phyloP scores from a whole-genome alignment of 2,797 vertebrate genomes.

The Tragopan temminckii region DNA sequence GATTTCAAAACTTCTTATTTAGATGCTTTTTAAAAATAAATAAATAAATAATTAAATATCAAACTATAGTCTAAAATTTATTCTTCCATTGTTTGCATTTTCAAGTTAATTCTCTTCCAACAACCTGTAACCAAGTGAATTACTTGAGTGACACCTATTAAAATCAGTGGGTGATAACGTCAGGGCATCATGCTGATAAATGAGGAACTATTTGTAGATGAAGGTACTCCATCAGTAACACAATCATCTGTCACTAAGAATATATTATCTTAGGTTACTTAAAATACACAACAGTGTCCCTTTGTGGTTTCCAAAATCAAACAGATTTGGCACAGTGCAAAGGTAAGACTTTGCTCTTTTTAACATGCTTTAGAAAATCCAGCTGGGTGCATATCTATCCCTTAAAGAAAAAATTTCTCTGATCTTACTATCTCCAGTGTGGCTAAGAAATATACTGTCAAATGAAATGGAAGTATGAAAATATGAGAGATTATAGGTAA shows the following conservation, averaged over 20 bases:
- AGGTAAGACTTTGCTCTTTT: not conserved
- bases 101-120: not conserved
- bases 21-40: not conserved
- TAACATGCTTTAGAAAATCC: not conserved
- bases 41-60: no score
- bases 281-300: not conserved
- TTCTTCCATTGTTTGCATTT: not conserved
- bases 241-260: not conserved
- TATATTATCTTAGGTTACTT: not conserved
- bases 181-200: not conserved
- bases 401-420: constrained; percentile 12
- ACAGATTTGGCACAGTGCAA: not conserved
- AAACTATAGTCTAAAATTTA: not conserved
- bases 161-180: not conserved
- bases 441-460: constrained; percentile 8
- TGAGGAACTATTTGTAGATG: not conserved
- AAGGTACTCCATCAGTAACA: not conserved
- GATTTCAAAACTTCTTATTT: not conserved
- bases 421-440: not conserved
- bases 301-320: not conserved
- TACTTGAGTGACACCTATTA: not conserved
- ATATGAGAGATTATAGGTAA: not conserved
- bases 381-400: not conserved
- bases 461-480: not conserved
- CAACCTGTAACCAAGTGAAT: not conserved